Percentiles rank a stretch among this genome's conserved stretches.
Conservation (phyloP, 2,888 invertebrate species). For the Ennomos fuscantarius region DNA sequence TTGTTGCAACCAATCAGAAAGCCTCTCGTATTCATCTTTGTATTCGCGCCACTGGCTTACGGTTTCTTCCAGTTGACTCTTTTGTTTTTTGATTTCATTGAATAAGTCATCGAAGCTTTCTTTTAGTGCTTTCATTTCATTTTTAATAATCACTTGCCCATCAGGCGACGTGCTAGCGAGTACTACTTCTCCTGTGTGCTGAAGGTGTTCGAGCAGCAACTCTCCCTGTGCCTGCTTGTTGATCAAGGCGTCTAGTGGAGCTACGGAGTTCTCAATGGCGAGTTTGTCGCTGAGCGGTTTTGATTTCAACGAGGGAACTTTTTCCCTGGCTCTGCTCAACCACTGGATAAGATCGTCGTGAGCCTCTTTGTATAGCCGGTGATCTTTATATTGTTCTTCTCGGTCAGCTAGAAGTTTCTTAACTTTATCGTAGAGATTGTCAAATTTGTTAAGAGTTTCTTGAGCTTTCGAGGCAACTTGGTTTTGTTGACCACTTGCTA, state of each 20-base stretch:
- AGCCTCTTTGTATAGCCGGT: constrained; percentile 95
- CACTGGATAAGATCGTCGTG: constrained; percentile 95
- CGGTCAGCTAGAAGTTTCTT: constrained; percentile 91
- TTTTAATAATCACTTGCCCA: constrained; percentile 92
- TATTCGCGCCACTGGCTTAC: constrained; percentile 95
- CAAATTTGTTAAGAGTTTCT: constrained; percentile 93
- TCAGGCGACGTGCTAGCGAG: constrained; percentile 92
- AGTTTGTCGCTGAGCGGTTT: constrained; percentile 93
- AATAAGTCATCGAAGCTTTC: constrained; percentile 94
- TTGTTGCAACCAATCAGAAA: constrained; percentile 97
- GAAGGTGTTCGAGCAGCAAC: constrained; percentile 92
- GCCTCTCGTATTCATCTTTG: constrained; percentile 95
- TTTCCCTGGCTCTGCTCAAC: constrained; percentile 94
- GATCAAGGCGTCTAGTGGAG: constrained; percentile 93
- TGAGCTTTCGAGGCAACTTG: constrained; percentile 94
- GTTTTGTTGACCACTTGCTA: constrained; percentile 93
- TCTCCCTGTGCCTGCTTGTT: constrained; percentile 97
- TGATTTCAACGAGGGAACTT: constrained; percentile 94
- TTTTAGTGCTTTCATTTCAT: constrained; percentile 93
- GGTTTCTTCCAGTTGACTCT: constrained; percentile 92
- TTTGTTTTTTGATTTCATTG: constrained; percentile 93
- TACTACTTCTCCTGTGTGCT: constrained; percentile 94
- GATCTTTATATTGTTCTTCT: constrained; percentile 95
- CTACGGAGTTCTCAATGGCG: constrained; percentile 94
- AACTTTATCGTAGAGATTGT: constrained; percentile 90